phyloP scores from a whole-genome alignment of 1,140 invertebrate genomes.

The Zaprionus davidi region DNA sequence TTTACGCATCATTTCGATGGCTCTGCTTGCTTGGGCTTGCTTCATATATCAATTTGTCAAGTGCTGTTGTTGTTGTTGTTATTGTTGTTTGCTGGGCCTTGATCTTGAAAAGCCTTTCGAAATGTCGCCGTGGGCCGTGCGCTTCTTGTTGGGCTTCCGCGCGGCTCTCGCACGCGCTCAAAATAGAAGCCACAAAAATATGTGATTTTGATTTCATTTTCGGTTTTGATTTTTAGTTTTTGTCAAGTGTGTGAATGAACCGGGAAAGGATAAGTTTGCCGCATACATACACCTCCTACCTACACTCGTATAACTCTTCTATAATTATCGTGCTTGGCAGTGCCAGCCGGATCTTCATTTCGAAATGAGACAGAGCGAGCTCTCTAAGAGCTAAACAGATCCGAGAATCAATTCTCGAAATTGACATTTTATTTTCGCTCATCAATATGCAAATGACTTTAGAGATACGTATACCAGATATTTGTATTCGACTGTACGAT shows the following conservation, averaged over 20 bases:
- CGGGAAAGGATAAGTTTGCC: slow-evolving; percentile 61
- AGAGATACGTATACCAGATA: slow-evolving; percentile 1
- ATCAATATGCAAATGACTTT: slow-evolving; percentile 75
- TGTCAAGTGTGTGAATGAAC: slow-evolving; percentile 69
- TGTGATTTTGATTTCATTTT: slow-evolving; percentile 16
- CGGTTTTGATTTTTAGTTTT: slow-evolving; percentile 9
- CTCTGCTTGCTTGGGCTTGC: slow-evolving; percentile 50
- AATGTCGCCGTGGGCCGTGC: slow-evolving; percentile 59
- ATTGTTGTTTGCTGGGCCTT: slow-evolving; percentile 56
- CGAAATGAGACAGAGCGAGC: neutral
- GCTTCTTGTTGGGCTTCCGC: slow-evolving; percentile 58
- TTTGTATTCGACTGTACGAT: slow-evolving; percentile 40
- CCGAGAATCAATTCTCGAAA: slow-evolving; percentile 53
- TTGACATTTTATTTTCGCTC: slow-evolving; percentile 71
- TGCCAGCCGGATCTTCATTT: slow-evolving; percentile 71
- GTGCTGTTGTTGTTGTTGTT: slow-evolving; percentile 41
- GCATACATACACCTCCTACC: neutral
- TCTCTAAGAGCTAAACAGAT: neutral
- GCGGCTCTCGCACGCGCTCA: slow-evolving; percentile 58
- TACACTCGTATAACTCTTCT: slow-evolving; percentile 39
- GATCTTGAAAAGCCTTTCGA: slow-evolving; percentile 83
- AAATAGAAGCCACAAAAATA: slow-evolving; percentile 26
- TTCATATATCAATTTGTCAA: slow-evolving; percentile 70
- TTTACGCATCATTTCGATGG: slow-evolving; percentile 67
- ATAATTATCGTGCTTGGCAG: slow-evolving; percentile 62